Evolutionary conservation across 2,797 vertebrate genomes (phyloP), one percentile per base, ranked within the genome.

Genomic region (Craterocephalus amniculus): DNA sequence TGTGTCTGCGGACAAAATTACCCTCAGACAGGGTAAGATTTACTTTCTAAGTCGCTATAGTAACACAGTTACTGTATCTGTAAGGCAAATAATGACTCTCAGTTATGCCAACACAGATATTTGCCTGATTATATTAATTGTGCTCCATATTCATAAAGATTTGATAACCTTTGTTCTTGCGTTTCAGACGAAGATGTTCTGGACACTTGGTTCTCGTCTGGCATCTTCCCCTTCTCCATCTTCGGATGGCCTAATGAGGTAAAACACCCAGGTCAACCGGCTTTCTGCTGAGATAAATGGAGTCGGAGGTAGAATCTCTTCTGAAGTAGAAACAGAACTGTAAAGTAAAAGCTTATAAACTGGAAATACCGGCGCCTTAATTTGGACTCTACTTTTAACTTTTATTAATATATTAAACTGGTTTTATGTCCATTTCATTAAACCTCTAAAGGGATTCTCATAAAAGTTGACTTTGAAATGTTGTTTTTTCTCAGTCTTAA

Each of bases 121-220:
- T 58, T 4, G 11, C 29, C 1, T 58, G 38, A 69, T 83, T 54
- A 4, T 63, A 72, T 72, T 24, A 48, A 38, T 38, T 76, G 4
- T 62, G 0, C 38, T 60, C 32, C 58, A 60, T 58, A 67, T 78
- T 82, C 51, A 63, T 64, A 26, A 16, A 58, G 40, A 78, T 75
- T 26, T 63, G 48, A 57, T 73, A 49, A 67, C 13, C 63, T 77
- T 70, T 78, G 55, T 67, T 74, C 36, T 4, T 65, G 51, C 55
- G 12, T 88, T 87, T 62, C 85, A 98, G 97, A 98, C 62, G 96
- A 96, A 58, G 97, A 98, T 18, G 96, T 97, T 24, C 84, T 98
- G 85, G 97, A 98, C 79, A 98, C 97, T 26, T 98, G 97, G 97
- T 98, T 97, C 89, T 97, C 97, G 0, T 98, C 97, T 4, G 96